phyloP scores from a whole-genome alignment of 2,113 vertebrate genomes.

The Panurus biarmicus region DNA sequence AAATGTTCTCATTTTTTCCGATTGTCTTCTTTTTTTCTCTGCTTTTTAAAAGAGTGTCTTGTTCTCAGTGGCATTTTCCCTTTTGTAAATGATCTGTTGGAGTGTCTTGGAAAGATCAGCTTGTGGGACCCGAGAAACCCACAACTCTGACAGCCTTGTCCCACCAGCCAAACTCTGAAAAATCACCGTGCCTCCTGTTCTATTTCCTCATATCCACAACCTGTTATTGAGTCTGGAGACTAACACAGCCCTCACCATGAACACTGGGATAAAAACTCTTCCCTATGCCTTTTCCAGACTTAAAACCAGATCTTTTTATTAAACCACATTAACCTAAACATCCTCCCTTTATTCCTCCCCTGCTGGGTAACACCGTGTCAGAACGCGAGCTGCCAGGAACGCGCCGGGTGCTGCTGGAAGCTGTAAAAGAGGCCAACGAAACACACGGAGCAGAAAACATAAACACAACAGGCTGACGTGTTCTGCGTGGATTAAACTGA shows the following conservation, averaged over 20 bases:
- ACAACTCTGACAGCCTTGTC: not conserved
- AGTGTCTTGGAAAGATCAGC: not conserved
- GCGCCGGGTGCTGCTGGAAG: not conserved
- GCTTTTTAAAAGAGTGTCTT: not conserved
- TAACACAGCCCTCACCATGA: not conserved
- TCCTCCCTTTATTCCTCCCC: slow-evolving; percentile 53
- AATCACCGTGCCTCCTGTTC: not conserved
- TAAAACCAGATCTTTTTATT: slow-evolving; percentile 38
- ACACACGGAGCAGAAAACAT: not conserved
- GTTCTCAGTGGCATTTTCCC: not conserved
- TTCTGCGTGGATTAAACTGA: not conserved
- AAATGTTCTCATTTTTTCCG: not conserved
- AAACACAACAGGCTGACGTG: not conserved
- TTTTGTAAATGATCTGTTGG: not conserved
- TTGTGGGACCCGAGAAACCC: not conserved
- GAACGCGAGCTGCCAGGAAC: slow-evolving; percentile 31
- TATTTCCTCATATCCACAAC: not conserved
- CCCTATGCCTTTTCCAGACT: slow-evolving; percentile 12
- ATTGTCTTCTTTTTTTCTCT: not conserved
- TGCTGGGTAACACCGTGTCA: slow-evolving; percentile 45
- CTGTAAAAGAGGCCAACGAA: not conserved
- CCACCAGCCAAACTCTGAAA: not conserved
- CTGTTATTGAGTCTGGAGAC: not conserved
- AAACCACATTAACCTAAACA: slow-evolving; percentile 61
- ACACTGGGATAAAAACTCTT: not conserved